These are phyloP conservation scores for Mungos mungo DNA, from an alignment of 2,113 vertebrate genomes.

Conservation along the genomic window DNA sequence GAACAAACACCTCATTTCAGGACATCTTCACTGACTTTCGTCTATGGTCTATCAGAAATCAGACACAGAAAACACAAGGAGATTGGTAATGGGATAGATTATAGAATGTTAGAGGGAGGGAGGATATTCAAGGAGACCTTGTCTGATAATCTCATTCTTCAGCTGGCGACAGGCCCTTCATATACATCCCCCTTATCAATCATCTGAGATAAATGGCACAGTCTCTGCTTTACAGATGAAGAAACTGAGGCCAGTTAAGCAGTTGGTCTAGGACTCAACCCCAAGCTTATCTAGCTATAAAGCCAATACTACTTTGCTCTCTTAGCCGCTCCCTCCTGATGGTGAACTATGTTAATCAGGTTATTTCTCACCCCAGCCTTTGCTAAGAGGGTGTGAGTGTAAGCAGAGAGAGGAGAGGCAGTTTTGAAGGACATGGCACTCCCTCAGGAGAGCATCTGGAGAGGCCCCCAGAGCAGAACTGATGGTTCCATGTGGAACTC, in stretches of 20 bases:
- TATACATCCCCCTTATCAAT: neutral
- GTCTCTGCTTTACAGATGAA: neutral
- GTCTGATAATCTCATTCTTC: neutral
- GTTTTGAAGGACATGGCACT: neutral
- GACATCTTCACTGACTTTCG: neutral
- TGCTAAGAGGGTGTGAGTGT: neutral
- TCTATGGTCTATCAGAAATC: neutral
- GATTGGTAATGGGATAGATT: neutral
- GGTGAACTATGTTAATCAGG: neutral
- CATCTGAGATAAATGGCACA: rapidly evolving
- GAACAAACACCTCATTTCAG: neutral
- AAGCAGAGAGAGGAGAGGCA: neutral
- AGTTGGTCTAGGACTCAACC: neutral
- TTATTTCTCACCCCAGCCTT: neutral
- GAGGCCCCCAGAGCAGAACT: conserved; percentile 13
- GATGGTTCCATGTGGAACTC: neutral
- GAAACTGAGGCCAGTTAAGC: neutral
- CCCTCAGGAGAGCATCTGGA: neutral
- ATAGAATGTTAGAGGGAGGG: neutral
- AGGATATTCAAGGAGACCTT: neutral
- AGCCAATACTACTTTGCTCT: neutral
- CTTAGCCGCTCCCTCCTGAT: neutral
- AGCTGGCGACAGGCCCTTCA: neutral
- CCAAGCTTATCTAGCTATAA: neutral
- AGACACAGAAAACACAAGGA: neutral